Percentiles rank a stretch among this genome's conserved stretches.
Evolutionary conservation across 1,140 invertebrate genomes (phyloP).

Genomic region (Ips typographus): DNA sequence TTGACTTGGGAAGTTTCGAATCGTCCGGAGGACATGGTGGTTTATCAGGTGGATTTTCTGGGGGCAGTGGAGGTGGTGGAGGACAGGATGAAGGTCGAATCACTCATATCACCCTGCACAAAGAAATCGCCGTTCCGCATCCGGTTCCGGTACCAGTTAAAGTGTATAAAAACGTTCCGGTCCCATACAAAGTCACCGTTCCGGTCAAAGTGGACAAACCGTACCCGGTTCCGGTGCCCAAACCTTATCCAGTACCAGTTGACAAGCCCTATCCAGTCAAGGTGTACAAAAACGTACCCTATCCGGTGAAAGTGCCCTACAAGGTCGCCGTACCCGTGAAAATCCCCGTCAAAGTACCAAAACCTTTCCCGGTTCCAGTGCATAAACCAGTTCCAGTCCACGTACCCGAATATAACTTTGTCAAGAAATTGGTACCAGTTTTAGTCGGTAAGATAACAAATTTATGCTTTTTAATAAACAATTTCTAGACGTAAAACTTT

Average conservation of each 20-base stretch:
- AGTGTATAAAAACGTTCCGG: conserved; percentile 48
- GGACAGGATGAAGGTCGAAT: conserved; percentile 35
- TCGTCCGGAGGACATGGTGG: conserved; percentile 23
- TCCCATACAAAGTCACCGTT: conserved; percentile 48
- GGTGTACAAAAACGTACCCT: conserved; percentile 55
- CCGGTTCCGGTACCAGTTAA: conserved; percentile 50
- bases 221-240: conserved; percentile 46
- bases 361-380: conserved; percentile 48
- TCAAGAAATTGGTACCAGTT: conserved; percentile 64
- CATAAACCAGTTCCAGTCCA: conserved; percentile 51
- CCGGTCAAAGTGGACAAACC: conserved; percentile 46
- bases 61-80: conserved; percentile 21
- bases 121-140: conserved; percentile 44
- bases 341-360: conserved; percentile 50
- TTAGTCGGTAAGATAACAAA: conserved; percentile 38
- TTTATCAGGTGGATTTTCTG: conserved; percentile 14
- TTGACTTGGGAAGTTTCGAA: background rate
- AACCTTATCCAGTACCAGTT: conserved; percentile 48
- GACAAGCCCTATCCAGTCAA: conserved; percentile 60
- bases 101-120: conserved; percentile 44
- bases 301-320: conserved; percentile 58
- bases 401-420: conserved; percentile 53
- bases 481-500: conserved; percentile 16
- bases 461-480: background rate
- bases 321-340: conserved; percentile 59